Conservation (phyloP, 1,140 invertebrate species). For the Drosophila pruinosa region DNA sequence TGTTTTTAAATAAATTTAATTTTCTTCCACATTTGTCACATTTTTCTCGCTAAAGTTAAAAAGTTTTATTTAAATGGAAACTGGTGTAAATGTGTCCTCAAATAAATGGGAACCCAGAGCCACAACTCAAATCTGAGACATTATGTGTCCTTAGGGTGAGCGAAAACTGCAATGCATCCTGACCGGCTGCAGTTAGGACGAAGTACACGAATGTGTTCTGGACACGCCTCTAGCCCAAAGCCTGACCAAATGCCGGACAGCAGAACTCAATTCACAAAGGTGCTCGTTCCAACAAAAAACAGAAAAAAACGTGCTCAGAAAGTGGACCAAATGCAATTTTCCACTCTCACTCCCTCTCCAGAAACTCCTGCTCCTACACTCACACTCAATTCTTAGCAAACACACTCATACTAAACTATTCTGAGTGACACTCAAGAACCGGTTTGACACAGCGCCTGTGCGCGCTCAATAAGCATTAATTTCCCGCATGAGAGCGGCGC, state of each 20-base stretch:
- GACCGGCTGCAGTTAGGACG: conserved; percentile 24
- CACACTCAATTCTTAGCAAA: conserved; percentile 4
- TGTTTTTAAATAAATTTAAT: not conserved
- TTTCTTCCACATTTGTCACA: not conserved
- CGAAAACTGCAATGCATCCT: conserved; percentile 61
- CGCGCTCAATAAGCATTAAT: conserved; percentile 10
- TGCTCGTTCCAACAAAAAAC: conserved; percentile 31
- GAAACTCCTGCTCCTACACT: too few species aligned
- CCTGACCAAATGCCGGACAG: conserved; percentile 55
- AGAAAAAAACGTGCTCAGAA: conserved; percentile 64
- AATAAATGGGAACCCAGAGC: conserved; percentile 14
- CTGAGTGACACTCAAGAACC: conserved; percentile 32
- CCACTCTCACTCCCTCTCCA: not conserved
- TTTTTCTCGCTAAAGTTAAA: not conserved
- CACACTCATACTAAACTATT: not conserved
- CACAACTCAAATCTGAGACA: conserved; percentile 58
- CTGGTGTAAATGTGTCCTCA: not conserved
- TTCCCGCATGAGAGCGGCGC: not conserved
- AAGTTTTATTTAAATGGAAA: not conserved
- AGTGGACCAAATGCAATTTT: conserved; percentile 59
- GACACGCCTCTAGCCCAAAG: conserved; percentile 51
- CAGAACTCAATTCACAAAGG: conserved; percentile 63
- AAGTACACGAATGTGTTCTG: conserved; percentile 23
- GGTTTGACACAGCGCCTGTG: conserved; percentile 24
- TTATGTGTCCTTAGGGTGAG: conserved; percentile 61